phyloP scores from a whole-genome alignment of 2,113 vertebrate species.

The Pedetes capensis region DNA sequence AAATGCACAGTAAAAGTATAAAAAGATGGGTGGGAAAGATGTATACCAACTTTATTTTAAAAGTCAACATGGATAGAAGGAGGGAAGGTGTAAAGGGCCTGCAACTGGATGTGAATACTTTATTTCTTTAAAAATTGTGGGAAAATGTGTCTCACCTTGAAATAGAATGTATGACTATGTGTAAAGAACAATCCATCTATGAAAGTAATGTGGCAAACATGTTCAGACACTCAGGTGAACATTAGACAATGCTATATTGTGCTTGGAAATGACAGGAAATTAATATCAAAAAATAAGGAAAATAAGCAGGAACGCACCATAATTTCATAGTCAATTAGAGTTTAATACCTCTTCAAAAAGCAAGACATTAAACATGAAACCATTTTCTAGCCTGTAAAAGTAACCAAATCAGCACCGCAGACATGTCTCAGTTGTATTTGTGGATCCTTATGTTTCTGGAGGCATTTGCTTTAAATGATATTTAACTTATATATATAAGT shows the following conservation, averaged over 20 bases:
- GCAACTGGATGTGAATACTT: background rate
- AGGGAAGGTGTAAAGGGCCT: background rate
- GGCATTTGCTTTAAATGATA: background rate
- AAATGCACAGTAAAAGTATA: background rate
- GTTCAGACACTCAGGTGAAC: background rate
- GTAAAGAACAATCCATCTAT: background rate
- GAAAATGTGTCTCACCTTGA: background rate
- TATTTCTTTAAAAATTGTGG: background rate
- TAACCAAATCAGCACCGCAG: background rate
- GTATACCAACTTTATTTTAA: slow-evolving; percentile 1
- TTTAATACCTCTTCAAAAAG: background rate
- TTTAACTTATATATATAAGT: background rate
- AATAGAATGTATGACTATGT: background rate
- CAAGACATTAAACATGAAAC: background rate
- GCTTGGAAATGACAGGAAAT: background rate
- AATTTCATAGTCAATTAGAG: background rate
- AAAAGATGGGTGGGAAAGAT: background rate
- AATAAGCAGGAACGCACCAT: background rate
- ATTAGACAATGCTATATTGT: background rate
- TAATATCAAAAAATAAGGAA: background rate
- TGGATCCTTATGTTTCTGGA: background rate
- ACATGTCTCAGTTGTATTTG: background rate
- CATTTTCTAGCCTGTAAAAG: background rate
- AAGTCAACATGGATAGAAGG: background rate
- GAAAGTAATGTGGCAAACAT: background rate